Percentiles rank a stretch among this genome's conserved stretches.
These are phyloP conservation scores for Rhynchotus rufescens DNA, from an alignment of 2,797 vertebrate species.

Conservation along the genomic window DNA sequence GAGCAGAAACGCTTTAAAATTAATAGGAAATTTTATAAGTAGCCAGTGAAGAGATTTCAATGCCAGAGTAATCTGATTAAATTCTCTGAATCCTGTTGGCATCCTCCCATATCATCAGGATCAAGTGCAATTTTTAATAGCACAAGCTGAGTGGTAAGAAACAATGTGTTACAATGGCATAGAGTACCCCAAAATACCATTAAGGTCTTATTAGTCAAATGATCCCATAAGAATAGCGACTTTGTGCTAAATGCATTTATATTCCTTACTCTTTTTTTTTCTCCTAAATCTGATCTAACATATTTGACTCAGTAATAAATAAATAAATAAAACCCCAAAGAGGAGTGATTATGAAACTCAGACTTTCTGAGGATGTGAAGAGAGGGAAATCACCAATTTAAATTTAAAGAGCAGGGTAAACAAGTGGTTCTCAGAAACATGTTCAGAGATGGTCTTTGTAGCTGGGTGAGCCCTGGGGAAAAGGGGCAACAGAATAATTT, in stretches of 20 bases:
- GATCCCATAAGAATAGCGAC: neutral
- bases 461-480: neutral
- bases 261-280: neutral
- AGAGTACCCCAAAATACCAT: constrained; percentile 15
- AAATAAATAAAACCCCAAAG: neutral
- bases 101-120: constrained; percentile 5
- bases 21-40: constrained; percentile 33
- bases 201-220: neutral
- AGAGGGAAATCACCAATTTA: neutral
- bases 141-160: neutral
- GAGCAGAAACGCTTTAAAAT: neutral
- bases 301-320: rapidly evolving
- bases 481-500: neutral
- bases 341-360: neutral
- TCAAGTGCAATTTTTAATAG: constrained; percentile 48
- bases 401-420: neutral
- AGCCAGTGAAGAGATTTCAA: constrained; percentile 32
- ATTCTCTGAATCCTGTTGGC: constrained; percentile 31
- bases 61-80: constrained; percentile 50
- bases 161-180: neutral
- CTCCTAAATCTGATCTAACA: neutral
- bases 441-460: neutral
- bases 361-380: constrained; percentile 4
- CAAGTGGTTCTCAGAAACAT: too few relatives aligned
- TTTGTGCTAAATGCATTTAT: neutral